Conservation (phyloP, 2,113 vertebrate genomes). For the Corythornis madagascariensis region DNA sequence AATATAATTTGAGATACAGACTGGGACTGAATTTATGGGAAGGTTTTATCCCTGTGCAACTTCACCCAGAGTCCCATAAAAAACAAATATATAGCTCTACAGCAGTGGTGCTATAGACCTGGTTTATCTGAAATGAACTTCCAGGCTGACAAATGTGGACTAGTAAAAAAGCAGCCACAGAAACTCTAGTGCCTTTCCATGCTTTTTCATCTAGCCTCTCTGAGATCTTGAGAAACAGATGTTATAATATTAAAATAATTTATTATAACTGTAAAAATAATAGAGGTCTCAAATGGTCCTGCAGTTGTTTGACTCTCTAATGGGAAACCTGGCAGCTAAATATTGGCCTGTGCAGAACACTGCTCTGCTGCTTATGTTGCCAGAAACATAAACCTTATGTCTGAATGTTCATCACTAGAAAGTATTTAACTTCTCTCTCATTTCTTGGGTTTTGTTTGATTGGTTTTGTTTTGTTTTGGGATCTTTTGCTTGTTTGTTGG, state of each 20-base stretch:
- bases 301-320: background rate
- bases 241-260: background rate
- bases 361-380: background rate
- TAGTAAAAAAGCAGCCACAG: background rate
- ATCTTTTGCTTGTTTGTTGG: no score
- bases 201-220: background rate
- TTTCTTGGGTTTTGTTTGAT: background rate
- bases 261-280: background rate
- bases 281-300: background rate
- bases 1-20: background rate
- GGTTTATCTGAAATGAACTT: background rate
- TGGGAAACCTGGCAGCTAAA: background rate
- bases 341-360: background rate
- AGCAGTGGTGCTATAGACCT: background rate
- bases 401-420: background rate
- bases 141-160: accelerated
- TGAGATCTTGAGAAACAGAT: background rate
- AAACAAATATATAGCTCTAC: background rate
- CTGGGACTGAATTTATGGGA: background rate
- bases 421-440: background rate
- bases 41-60: background rate
- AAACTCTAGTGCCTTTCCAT: background rate
- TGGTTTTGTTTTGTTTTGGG: no score
- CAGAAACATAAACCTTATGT: background rate
- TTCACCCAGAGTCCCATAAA: background rate